phyloP scores from a whole-genome alignment of 2,113 vertebrate species.

The Eclectus roratus region DNA sequence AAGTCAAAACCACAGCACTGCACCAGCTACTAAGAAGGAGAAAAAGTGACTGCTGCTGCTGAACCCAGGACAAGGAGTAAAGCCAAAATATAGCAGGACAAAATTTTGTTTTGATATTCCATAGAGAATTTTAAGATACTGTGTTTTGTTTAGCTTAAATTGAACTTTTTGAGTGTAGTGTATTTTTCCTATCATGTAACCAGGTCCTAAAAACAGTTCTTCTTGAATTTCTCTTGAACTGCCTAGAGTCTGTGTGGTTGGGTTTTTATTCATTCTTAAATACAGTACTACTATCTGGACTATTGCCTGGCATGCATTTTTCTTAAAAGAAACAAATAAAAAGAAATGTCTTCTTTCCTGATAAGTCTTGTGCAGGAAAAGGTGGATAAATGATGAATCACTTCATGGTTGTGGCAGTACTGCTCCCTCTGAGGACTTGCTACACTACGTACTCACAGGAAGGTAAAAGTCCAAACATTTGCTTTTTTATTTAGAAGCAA shows the following conservation, averaged over 20 bases:
- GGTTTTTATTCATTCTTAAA: not conserved
- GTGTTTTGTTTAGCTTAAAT: not conserved
- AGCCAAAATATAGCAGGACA: not conserved
- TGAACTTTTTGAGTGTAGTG: not conserved
- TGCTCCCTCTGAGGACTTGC: constrained; percentile 7
- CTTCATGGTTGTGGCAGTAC: not conserved
- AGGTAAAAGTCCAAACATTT: constrained; percentile 60
- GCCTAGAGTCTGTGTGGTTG: not conserved
- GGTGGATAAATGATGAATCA: constrained; percentile 54
- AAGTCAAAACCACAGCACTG: too few relatives aligned
- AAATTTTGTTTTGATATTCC: not conserved
- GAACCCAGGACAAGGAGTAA: too few relatives aligned
- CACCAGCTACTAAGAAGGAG: too few relatives aligned
- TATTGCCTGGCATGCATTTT: not conserved
- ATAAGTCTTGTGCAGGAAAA: constrained; percentile 56
- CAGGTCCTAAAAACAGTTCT: not conserved
- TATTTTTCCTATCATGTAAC: not conserved
- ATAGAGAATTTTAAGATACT: not conserved
- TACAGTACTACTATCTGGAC: not conserved
- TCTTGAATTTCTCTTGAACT: not conserved
- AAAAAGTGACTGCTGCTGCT: too few relatives aligned
- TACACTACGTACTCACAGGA: not conserved
- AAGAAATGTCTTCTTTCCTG: not conserved
- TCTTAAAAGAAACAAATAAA: not conserved
- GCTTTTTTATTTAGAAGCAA: not conserved